Conservation (phyloP, 2,888 invertebrate genomes). For the Plemyria rubiginata region DNA sequence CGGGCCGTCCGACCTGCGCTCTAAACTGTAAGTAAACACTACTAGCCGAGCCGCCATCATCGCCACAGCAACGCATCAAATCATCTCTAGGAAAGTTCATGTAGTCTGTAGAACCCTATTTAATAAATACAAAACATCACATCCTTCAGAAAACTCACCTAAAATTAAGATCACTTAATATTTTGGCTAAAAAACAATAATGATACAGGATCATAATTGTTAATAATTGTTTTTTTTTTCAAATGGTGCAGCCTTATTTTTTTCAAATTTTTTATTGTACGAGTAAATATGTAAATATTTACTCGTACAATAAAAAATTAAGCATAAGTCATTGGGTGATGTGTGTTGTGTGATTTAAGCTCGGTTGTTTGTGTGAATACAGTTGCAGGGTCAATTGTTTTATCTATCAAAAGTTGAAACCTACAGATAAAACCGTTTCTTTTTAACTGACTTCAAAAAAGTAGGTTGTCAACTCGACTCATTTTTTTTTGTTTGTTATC, state of each 20-base stretch:
- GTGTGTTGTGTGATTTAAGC: slow-evolving; percentile 52
- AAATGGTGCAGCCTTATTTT: slow-evolving; percentile 1
- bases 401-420: slow-evolving; percentile 70
- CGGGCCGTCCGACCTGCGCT: slow-evolving; percentile 87
- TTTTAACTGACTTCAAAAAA: no score
- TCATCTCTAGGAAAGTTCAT: slow-evolving; percentile 27
- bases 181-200: no score
- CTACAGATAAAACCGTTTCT: slow-evolving; percentile 25
- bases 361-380: slow-evolving; percentile 69
- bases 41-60: slow-evolving; percentile 62
- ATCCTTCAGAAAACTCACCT: no score
- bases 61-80: slow-evolving; percentile 50
- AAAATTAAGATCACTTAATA: no score
- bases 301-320: no score
- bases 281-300: background rate
- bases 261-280: background rate
- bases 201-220: no score
- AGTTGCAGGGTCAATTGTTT: slow-evolving; percentile 77
- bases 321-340: background rate
- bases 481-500: no score
- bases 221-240: background rate
- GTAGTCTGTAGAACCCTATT: slow-evolving; percentile 3
- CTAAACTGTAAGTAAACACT: slow-evolving; percentile 87
- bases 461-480: no score
- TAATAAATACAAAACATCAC: no score